Base-by-base conservation (phyloP, 2,797 vertebrate species). In the Anabas testudineus region DNA sequence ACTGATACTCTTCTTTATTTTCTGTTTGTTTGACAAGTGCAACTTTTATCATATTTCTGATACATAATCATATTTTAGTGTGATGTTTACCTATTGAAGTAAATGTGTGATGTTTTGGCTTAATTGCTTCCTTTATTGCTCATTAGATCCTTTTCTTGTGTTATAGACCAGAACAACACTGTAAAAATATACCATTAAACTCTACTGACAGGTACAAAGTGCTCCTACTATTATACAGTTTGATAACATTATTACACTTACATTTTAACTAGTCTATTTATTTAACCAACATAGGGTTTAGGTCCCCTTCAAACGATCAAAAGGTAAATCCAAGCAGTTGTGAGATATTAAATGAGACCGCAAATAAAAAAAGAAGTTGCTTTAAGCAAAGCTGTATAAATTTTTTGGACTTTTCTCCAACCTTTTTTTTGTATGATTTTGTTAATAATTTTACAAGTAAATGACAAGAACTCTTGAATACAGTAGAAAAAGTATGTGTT, bases 61-160 rank as follows among this genome's bases (percentile, higher is more conserved):
- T 60, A 7, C 52, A 6, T 59, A 42, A 54, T 71, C 13, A 37
- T 46, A 53, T 58, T 26, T 69, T 32, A 53, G 16, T 63, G 24
- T 12, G 22, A 46, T 53, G 32, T 64, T 39, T 36, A 2, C 37
- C 30, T 26, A 48, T 39, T 67, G 70, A 71, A 67, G 0, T 46
- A 18, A 2, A 24, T 47, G 22, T 28, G 22, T 28, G 5, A 7
- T 30, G 5, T 30, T 30, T 5, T 30, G 28, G 8, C 30, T 14
- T 53, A 30, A 7, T 67, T 36, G 19, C 16, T 12, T 26, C 9
- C 7, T 26, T 67, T 28, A 57, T n/a, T n/a, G n/a, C n/a, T n/a
- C n/a, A n/a, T n/a, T n/a, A n/a, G n/a, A n/a, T n/a, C n/a, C n/a
- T n/a, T n/a, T n/a, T n/a, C 3, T 30, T 12, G 15, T 16, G 0